These are phyloP conservation scores for Melanotus villosus DNA, from an alignment of 2,888 invertebrate species.

Conservation along the genomic window DNA sequence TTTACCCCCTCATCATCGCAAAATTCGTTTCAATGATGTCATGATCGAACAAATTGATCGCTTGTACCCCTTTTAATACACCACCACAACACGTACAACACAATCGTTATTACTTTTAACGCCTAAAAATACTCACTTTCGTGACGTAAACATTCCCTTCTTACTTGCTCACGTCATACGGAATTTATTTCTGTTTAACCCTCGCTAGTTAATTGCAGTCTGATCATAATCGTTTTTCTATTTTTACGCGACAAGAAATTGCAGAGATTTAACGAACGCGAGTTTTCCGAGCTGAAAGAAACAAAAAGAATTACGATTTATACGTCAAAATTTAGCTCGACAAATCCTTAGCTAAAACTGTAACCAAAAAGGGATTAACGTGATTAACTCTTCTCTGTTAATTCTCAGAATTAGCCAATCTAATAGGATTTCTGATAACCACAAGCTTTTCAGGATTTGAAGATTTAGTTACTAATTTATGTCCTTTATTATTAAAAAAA, in stretches of 20 bases:
- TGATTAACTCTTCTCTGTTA: not conserved
- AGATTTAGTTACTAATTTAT: too few relatives aligned
- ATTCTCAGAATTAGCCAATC: too few relatives aligned
- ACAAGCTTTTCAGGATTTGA: too few relatives aligned
- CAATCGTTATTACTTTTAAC: slow-evolving; percentile 23
- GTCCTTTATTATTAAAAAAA: too few relatives aligned
- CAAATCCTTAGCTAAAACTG: not conserved
- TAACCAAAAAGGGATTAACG: not conserved
- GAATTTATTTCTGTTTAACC: slow-evolving; percentile 8
- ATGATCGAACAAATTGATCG: not conserved
- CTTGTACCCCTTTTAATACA: slow-evolving; percentile 20
- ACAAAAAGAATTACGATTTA: not conserved
- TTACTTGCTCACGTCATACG: not conserved
- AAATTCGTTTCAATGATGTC: not conserved
- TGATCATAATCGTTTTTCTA: not conserved
- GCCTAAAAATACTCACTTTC: slow-evolving; percentile 22
- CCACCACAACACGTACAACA: not conserved
- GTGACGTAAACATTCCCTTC: slow-evolving; percentile 7
- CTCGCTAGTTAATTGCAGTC: not conserved
- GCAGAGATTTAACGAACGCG: too few relatives aligned
- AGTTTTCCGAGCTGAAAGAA: too few relatives aligned
- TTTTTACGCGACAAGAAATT: not conserved
- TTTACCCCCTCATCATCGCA: too few relatives aligned
- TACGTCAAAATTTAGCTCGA: too few relatives aligned
- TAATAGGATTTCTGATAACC: too few relatives aligned